Conservation (phyloP, 2,888 invertebrate genomes). For the Sinhomidia bicolor region DNA sequence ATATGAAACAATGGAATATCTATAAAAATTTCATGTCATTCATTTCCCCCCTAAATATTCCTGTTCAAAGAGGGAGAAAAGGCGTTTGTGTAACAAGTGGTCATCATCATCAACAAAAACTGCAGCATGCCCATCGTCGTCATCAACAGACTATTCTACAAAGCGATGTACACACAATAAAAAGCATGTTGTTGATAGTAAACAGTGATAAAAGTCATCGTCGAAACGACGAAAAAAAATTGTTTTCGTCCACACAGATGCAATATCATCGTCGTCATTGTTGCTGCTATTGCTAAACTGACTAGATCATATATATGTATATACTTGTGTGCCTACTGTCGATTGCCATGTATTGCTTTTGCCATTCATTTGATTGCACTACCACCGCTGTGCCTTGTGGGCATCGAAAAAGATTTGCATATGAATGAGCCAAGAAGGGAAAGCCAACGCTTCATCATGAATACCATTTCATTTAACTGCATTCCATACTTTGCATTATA, state of each 20-base stretch:
- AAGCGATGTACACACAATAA: slow-evolving; percentile 4
- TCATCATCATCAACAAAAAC: background rate
- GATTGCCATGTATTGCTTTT: slow-evolving; percentile 1
- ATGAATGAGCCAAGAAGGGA: slow-evolving; percentile 65
- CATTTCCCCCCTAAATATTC: background rate
- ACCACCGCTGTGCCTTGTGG: slow-evolving; percentile 60
- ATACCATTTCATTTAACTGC: slow-evolving; percentile 26
- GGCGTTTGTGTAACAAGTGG: slow-evolving; percentile 32
- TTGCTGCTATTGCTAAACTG: background rate
- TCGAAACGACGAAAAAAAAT: slow-evolving; percentile 19
- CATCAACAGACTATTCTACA: background rate
- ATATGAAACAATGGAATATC: slow-evolving; percentile 51
- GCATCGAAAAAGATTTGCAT: slow-evolving; percentile 64
- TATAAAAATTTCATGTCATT: background rate
- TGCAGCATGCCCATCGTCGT: no score
- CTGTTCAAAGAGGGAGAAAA: slow-evolving; percentile 24
- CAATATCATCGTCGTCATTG: background rate
- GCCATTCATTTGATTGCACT: background rate
- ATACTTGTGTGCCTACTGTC: no score
- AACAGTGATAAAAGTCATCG: slow-evolving; percentile 54
- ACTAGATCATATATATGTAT: background rate
- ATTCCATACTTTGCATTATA: slow-evolving; percentile 27
- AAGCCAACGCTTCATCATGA: slow-evolving; percentile 13
- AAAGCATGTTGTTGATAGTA: slow-evolving; percentile 34
- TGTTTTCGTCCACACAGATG: slow-evolving; percentile 30